Evolutionary conservation across 2,888 invertebrate genomes (phyloP), one percentile per base, ranked within the genome.

Genomic region (Drosophila yooni): DNA sequence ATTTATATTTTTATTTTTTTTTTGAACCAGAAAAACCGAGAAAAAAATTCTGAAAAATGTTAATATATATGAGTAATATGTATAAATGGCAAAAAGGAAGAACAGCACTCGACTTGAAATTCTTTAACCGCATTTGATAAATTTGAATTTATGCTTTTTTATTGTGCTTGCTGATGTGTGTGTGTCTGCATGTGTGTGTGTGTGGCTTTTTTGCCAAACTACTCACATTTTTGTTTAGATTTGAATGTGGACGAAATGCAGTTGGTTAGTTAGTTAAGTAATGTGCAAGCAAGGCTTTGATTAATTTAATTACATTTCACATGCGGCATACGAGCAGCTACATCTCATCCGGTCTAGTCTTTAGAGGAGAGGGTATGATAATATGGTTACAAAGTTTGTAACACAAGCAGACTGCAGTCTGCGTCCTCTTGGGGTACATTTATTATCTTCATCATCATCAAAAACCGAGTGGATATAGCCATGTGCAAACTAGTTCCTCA

Each of bases 51-150:
- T 43, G 51, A 71, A 66, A 56, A 64, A 63, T 50, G 59, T 54
- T 59, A 73, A 71, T 69, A 64, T 56, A 67, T 78, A 71, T 74
- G 69, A 61, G 73, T 76, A 68, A 73, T 67, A 76, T 70, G 64
- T 52, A 61, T 73, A 76, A 72, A 69, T 76, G 67, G 69, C 50
- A 81, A 60, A 74, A 79, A 65, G 54, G 13, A 34, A 25, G 27
- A 34, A 33, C 54, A 62, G 76, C 67, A 66, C 66, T 70, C 83
- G 79, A 80, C 77, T 85, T 71, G 82, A 80, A 83, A 80, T 85
- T 82, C 80, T 80, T 85, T 86, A 78, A 71, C 79, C 86, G 78
- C 86, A 88, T 86, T 85, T 83, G 86, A 71, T 69, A 83, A 82
- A 85, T 85, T 88, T 86, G 82, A 88, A 83, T 83, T 73, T 79